A percentile compares a stretch with the other conserved stretches of the same genome.
These are phyloP conservation scores for Eurypyga helias DNA, from an alignment of 2,113 vertebrate species.

Conservation along the genomic window DNA sequence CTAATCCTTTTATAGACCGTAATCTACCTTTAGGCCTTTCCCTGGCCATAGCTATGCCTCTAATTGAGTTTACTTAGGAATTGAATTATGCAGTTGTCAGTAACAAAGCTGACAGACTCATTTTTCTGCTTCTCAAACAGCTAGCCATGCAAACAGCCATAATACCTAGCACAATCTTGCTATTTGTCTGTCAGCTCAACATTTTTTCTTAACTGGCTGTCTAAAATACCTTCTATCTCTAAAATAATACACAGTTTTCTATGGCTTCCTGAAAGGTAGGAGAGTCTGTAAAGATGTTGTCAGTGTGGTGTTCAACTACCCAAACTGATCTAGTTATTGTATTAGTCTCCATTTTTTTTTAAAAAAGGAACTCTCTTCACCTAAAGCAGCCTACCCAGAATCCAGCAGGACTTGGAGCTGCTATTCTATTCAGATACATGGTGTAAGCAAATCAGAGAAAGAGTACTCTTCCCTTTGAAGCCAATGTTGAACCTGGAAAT, in stretches of 20 bases:
- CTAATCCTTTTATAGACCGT: conserved; percentile 57
- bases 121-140: conserved; percentile 49
- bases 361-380: not conserved
- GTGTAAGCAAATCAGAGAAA: not conserved
- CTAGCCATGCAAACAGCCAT: conserved; percentile 6
- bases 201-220: not conserved
- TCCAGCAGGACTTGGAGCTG: not conserved
- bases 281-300: not conserved
- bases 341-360: not conserved
- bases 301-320: not conserved
- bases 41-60: conserved; percentile 3
- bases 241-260: not conserved
- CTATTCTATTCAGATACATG: not conserved
- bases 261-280: not conserved
- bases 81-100: conserved; percentile 58
- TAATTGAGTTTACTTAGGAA: conserved; percentile 67
- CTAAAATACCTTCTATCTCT: not conserved
- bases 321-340: not conserved
- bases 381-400: not conserved
- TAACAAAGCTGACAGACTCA: conserved; percentile 42
- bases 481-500: not conserved
- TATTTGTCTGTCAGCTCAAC: not conserved
- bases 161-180: conserved; percentile 2
- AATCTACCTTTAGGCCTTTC: conserved; percentile 58
- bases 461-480: not conserved